Evolutionary conservation across 2,888 invertebrate genomes (phyloP).

Genomic region (Bellardia pandia): DNA sequence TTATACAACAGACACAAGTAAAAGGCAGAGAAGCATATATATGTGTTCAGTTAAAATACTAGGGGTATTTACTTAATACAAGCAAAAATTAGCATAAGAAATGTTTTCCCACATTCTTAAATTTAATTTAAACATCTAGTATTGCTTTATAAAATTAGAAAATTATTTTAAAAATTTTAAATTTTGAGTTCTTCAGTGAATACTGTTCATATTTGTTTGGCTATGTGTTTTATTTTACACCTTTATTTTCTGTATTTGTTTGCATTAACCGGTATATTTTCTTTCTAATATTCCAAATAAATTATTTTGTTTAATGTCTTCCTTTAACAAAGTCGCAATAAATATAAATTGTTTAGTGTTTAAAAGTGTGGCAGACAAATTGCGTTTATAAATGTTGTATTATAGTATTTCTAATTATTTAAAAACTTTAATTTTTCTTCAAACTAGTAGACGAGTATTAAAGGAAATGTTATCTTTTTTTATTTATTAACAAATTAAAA

Average conservation of each 20-base stretch:
- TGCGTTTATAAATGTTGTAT: slow-evolving; percentile 20
- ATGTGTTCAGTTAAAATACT: not conserved
- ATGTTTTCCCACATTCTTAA: too few relatives aligned
- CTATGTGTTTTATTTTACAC: slow-evolving; percentile 16
- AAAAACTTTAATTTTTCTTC: not conserved
- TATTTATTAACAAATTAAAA: slow-evolving; percentile 32
- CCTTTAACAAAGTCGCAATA: slow-evolving; percentile 48
- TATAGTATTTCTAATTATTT: slow-evolving; percentile 31
- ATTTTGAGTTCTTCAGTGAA: not conserved
- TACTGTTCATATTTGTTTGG: not conserved
- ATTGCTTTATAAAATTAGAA: not conserved
- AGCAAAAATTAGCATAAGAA: not conserved
- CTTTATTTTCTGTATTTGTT: slow-evolving; percentile 6
- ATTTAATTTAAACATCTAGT: too few relatives aligned
- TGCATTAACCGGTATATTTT: slow-evolving; percentile 45
- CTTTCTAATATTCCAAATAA: slow-evolving; percentile 36
- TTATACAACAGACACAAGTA: not conserved
- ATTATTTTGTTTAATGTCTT: slow-evolving; percentile 51
- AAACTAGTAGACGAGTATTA: not conserved
- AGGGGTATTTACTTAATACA: not conserved
- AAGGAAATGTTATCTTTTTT: slow-evolving; percentile 40
- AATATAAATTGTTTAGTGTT: slow-evolving; percentile 22
- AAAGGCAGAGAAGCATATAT: not conserved
- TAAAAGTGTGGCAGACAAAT: slow-evolving; percentile 53
- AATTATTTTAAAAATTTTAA: not conserved